Evolutionary conservation across 2,113 vertebrate species (phyloP).

Genomic region (Hemibagrus wyckioides): DNA sequence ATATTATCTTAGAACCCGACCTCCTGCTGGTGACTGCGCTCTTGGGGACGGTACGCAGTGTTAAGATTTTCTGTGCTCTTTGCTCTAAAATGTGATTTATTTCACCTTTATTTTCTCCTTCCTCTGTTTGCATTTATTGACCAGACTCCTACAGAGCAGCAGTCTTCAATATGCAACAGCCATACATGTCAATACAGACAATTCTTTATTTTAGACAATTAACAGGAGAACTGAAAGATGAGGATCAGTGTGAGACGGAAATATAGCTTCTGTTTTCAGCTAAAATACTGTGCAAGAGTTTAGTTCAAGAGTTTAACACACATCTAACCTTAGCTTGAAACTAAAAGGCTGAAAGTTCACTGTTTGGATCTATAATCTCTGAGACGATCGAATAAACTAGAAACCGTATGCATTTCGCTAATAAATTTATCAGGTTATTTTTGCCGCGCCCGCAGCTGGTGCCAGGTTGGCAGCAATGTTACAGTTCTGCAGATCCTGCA

Average conservation of each 20-base stretch:
- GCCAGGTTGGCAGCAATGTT: not conserved
- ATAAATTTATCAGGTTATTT: not conserved
- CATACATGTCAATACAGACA: slow-evolving; percentile 50
- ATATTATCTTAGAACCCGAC: not conserved
- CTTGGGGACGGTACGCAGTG: not conserved
- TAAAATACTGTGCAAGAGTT: not conserved
- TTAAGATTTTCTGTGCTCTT: not conserved
- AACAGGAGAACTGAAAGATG: slow-evolving; percentile 60
- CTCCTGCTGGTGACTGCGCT: not conserved
- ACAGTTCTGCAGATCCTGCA: not conserved
- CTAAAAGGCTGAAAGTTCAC: not conserved
- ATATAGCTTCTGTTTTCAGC: slow-evolving; percentile 21
- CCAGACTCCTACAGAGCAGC: slow-evolving; percentile 57
- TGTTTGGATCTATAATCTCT: not conserved
- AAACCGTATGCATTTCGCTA: not conserved
- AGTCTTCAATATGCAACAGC: slow-evolving; percentile 61
- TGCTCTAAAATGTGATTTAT: not conserved
- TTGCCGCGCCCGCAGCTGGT: not conserved
- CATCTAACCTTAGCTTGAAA: not conserved
- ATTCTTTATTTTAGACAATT: slow-evolving; percentile 53
- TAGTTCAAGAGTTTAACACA: not conserved
- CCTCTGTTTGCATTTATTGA: slow-evolving; percentile 60
- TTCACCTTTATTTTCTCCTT: not conserved
- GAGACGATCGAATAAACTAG: not conserved
- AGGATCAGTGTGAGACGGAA: slow-evolving; percentile 1